Evolutionary conservation across 2,113 vertebrate genomes (phyloP), one percentile per base, ranked within the genome.

Genomic region (Chlorodrepanis virens): DNA sequence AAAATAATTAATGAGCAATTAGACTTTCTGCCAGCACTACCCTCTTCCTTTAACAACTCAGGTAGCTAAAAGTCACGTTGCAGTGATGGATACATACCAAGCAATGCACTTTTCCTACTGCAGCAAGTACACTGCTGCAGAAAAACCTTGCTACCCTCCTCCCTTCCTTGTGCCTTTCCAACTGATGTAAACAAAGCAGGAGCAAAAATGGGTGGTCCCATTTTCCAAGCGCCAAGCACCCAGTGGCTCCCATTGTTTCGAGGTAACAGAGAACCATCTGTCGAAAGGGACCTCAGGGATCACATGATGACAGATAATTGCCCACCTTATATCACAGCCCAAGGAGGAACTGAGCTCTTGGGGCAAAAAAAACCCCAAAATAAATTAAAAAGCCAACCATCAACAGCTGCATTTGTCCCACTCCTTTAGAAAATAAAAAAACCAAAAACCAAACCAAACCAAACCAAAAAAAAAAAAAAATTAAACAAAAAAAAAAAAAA

Each of bases 241-340:
- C 87, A 89, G 35, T 86, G 78, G 28, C 42, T 93, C 87, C 50
- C n/a, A 95, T 89, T 97, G 95, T 96, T 93, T 18, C 39, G 18
- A 35, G 16, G 44, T 77, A 93, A 97, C 84, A 96, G 50, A 93
- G 87, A 77, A 79, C 42, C 27, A 79, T 69, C 64, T 97, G 90
- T 94, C 47, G 19, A 31, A 53, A 75, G 19, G 40, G 68, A 86
- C 45, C 39, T 79, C 56, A 89, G 2, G 4, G 49, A 87, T 80
- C 54, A 53, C 44, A 74, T 37, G 91, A 33, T 63, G 42, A 74
- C 1, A 4, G 31, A 33, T 45, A 56, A 27, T 47, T 90, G 45
- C 59, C 65, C 23, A 84, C 54, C 35, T 94, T 53, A 17, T 21
- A 47, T 39, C 39, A 87, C 0, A 7, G 39, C 10, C n/a, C 16